Percentiles rank a stretch among this genome's conserved stretches.
These are phyloP conservation scores for Halcyon senegalensis DNA, from an alignment of 2,113 vertebrate species.

Conservation along the genomic window DNA sequence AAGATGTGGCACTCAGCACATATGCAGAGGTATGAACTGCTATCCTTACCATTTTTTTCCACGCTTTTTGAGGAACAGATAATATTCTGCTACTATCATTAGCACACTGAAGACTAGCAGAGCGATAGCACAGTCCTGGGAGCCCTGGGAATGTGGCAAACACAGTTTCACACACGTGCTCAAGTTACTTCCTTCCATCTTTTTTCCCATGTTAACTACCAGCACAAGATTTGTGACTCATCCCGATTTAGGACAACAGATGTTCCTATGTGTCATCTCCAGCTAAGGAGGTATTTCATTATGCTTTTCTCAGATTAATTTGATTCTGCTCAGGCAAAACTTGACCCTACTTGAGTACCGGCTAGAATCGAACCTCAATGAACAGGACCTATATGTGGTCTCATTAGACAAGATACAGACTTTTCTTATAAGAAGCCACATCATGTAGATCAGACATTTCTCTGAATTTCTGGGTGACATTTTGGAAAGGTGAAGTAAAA, in stretches of 20 bases:
- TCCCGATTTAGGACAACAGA: background rate
- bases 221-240: background rate
- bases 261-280: background rate
- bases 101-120: background rate
- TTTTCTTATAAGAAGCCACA: background rate
- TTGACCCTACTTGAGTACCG: background rate
- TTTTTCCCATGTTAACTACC: background rate
- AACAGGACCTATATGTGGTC: background rate
- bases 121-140: background rate
- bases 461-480: background rate
- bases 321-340: background rate
- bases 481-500: background rate
- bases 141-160: background rate
- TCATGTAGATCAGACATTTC: background rate
- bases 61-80: background rate
- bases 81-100: background rate
- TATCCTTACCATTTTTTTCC: background rate
- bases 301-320: background rate
- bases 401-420: background rate
- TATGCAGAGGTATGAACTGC: background rate
- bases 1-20: background rate
- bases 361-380: background rate
- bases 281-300: background rate
- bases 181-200: background rate
- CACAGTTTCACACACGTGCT: accelerated